phyloP scores from a whole-genome alignment of 2,888 invertebrate genomes.

The Suillia variegata region DNA sequence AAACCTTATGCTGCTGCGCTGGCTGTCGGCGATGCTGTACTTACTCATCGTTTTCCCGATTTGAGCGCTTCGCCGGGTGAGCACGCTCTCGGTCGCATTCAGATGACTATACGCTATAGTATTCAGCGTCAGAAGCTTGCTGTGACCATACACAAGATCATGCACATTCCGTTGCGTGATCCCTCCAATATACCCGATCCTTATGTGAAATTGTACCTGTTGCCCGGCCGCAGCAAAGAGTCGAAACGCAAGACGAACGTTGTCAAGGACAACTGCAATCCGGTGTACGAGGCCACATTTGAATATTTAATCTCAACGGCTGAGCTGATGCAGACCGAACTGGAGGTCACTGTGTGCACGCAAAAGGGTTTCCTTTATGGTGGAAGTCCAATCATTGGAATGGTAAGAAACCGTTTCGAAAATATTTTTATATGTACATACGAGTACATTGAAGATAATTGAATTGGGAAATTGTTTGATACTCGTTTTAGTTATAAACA shows the following conservation, averaged over 20 bases:
- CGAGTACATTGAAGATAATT: too few species aligned
- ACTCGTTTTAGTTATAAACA: background rate
- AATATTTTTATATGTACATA: background rate
- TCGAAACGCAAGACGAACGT: conserved; percentile 85
- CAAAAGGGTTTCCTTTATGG: conserved; percentile 82
- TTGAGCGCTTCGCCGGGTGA: conserved; percentile 72
- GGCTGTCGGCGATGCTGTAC: conserved; percentile 48
- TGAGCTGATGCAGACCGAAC: conserved; percentile 75
- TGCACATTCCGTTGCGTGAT: conserved; percentile 83
- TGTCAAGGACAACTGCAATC: conserved; percentile 86
- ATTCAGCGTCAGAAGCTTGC: conserved; percentile 80
- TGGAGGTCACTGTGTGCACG: conserved; percentile 87
- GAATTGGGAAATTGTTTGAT: background rate
- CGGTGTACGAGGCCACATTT: conserved; percentile 88
- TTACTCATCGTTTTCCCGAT: conserved; percentile 69
- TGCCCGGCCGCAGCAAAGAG: conserved; percentile 84
- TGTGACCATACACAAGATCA: conserved; percentile 86
- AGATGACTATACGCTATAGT: conserved; percentile 85
- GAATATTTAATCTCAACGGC: conserved; percentile 85
- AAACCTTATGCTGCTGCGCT: conserved; percentile 30
- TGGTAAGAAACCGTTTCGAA: conserved; percentile 62
- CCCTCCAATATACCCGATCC: conserved; percentile 86
- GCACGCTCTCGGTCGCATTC: conserved; percentile 78
- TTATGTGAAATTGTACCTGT: conserved; percentile 84
- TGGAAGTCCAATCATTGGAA: conserved; percentile 84